A percentile compares a stretch with the other conserved stretches of the same genome.
These are phyloP conservation scores for Hepsetus odoe DNA, from an alignment of 2,113 vertebrate genomes.

Conservation along the genomic window DNA sequence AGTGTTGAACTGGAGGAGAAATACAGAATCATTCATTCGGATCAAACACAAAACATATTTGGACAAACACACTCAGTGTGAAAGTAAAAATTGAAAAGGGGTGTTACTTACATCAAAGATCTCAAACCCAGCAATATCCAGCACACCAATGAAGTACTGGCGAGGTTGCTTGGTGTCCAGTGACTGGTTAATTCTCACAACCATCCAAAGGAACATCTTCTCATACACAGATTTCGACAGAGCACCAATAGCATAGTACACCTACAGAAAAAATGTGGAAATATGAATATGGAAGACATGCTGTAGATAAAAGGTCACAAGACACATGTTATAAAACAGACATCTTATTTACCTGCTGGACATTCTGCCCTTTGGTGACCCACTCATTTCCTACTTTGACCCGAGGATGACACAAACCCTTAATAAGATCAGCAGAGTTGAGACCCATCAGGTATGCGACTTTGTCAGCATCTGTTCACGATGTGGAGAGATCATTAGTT, in stretches of 20 bases:
- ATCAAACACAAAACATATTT: neutral
- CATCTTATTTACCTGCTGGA: slow-evolving; percentile 79
- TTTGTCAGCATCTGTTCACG: slow-evolving; percentile 80
- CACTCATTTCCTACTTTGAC: slow-evolving; percentile 86
- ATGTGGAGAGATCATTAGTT: neutral
- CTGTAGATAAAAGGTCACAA: neutral
- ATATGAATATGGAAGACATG: too few species aligned
- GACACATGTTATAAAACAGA: neutral
- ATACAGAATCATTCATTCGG: neutral
- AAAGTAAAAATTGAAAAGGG: neutral
- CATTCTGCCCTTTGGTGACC: slow-evolving; percentile 88
- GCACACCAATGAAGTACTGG: slow-evolving; percentile 89
- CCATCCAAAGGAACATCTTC: slow-evolving; percentile 89
- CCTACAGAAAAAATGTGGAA: slow-evolving; percentile 64
- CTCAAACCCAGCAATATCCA: slow-evolving; percentile 86
- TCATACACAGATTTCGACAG: slow-evolving; percentile 86
- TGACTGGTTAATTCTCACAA: slow-evolving; percentile 78
- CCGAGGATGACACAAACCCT: slow-evolving; percentile 77
- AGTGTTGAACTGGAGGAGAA: slow-evolving; percentile 80
- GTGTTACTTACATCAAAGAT: slow-evolving; percentile 78
- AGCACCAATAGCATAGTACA: slow-evolving; percentile 79
- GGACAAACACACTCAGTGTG: neutral
- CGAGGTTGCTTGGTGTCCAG: slow-evolving; percentile 84
- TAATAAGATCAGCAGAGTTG: slow-evolving; percentile 84
- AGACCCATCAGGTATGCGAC: slow-evolving; percentile 83